Conservation (phyloP, 2,888 invertebrate species). For the Oscheius onirici region DNA sequence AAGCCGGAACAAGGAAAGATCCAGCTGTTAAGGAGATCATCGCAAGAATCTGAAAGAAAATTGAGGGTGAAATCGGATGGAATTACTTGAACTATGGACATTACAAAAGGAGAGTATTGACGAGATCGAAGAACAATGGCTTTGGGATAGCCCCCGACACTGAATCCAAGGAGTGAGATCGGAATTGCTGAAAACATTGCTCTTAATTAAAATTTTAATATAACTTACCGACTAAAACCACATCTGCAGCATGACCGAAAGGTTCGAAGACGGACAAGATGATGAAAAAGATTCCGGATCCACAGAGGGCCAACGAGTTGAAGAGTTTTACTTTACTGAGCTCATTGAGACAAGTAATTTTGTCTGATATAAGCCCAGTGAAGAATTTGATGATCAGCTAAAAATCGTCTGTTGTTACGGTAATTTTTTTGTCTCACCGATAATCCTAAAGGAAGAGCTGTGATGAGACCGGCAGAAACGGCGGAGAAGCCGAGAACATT, state of each 20-base stretch:
- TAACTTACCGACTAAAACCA: constrained; percentile 43
- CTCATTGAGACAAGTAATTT: constrained; percentile 51
- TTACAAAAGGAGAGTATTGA: constrained; percentile 58
- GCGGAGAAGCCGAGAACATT: constrained; percentile 48
- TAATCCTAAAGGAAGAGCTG: constrained; percentile 45
- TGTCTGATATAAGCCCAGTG: constrained; percentile 54
- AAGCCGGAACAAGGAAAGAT: constrained; percentile 56
- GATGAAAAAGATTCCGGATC: constrained; percentile 59
- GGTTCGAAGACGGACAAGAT: constrained; percentile 45
- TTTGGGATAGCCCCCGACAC: constrained; percentile 61
- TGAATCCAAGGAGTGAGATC: constrained; percentile 59
- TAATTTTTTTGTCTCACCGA: constrained; percentile 30
- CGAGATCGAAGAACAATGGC: constrained; percentile 57
- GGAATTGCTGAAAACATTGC: constrained; percentile 55
- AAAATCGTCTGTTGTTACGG: background rate
- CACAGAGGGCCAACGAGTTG: constrained; percentile 60
- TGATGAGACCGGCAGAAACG: constrained; percentile 47
- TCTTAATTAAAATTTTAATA: background rate
- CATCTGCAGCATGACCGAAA: constrained; percentile 42
- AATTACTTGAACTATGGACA: constrained; percentile 49
- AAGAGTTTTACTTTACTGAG: constrained; percentile 56
- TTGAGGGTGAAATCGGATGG: background rate
- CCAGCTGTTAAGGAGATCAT: constrained; percentile 53
- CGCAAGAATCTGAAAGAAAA: constrained; percentile 48
- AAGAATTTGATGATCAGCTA: constrained; percentile 52